A percentile compares a stretch with the other conserved stretches of the same genome.
phyloP scores from a whole-genome alignment of 2,113 vertebrate genomes.

The Sylvia atricapilla region DNA sequence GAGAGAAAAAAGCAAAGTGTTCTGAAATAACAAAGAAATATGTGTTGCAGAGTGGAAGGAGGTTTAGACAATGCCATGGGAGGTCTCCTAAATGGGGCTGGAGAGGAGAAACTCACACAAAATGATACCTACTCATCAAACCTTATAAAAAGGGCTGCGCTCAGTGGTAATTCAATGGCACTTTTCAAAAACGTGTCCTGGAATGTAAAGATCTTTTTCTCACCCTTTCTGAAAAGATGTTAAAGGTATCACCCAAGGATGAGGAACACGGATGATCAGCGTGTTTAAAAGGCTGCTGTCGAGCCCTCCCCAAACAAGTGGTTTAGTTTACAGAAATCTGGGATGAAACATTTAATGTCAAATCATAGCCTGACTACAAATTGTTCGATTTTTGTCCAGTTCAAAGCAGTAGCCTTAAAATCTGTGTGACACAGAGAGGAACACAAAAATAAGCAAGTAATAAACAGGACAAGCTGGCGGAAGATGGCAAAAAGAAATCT shows the following conservation, averaged over 20 bases:
- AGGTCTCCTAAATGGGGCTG: slow-evolving; percentile 71
- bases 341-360: not conserved
- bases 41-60: slow-evolving; percentile 82
- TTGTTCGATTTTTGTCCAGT: not conserved
- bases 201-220: slow-evolving; percentile 49
- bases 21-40: slow-evolving; percentile 95
- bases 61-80: slow-evolving; percentile 85
- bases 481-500: not conserved
- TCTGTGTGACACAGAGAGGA: not conserved
- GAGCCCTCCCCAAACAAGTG: not conserved
- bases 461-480: not conserved
- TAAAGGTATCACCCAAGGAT: slow-evolving; percentile 6
- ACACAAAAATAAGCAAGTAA: not conserved
- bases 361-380: not conserved
- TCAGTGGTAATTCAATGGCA: slow-evolving; percentile 29
- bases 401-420: not conserved
- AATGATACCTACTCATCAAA: slow-evolving; percentile 70
- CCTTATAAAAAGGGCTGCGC: slow-evolving; percentile 37
- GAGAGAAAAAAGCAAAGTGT: slow-evolving; percentile 81
- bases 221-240: slow-evolving; percentile 22
- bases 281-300: not conserved
- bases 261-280: not conserved
- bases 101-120: slow-evolving; percentile 58
- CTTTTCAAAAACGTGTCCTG: slow-evolving; percentile 39
- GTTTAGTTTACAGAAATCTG: not conserved